These are phyloP conservation scores for Sisor rabdophorus DNA, from an alignment of 2,113 vertebrate genomes.

Conservation along the genomic window DNA sequence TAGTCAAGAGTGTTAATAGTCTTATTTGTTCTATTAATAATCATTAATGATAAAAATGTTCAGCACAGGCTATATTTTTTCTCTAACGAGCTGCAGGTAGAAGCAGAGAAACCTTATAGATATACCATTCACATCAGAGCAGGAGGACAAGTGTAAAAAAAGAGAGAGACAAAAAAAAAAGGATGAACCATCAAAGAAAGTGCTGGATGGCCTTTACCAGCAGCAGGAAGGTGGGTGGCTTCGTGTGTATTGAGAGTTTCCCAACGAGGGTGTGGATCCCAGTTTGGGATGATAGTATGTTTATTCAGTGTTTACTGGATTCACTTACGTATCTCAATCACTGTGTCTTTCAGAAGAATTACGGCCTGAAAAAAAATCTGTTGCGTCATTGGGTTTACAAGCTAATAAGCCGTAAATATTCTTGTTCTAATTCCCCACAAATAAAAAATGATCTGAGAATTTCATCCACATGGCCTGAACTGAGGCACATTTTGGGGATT, in stretches of 20 bases:
- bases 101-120: conserved; percentile 50
- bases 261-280: conserved; percentile 36
- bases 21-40: background rate
- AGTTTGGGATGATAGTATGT: conserved; percentile 28
- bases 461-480: conserved; percentile 9
- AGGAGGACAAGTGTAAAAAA: conserved; percentile 41
- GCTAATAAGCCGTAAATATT: conserved; percentile 38
- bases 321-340: conserved; percentile 13
- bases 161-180: background rate
- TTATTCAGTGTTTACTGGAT: conserved; percentile 35
- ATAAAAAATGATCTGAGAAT: conserved; percentile 10
- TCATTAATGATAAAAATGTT: too few relatives aligned
- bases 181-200: conserved; percentile 13
- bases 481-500: conserved; percentile 1
- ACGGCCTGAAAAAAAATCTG: conserved; percentile 9
- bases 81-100: conserved; percentile 66
- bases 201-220: conserved; percentile 28
- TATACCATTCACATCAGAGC: conserved; percentile 53
- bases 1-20: background rate
- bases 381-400: conserved; percentile 25
- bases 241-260: conserved; percentile 25
- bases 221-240: conserved; percentile 40
- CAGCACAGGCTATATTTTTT: conserved; percentile 42
- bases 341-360: conserved; percentile 26
- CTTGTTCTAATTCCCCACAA: conserved; percentile 29